A percentile compares a stretch with the other conserved stretches of the same genome.
Evolutionary conservation across 53 echinoderm and acorn worm species (phyloP).

Genomic region (Stichopus horrens): DNA sequence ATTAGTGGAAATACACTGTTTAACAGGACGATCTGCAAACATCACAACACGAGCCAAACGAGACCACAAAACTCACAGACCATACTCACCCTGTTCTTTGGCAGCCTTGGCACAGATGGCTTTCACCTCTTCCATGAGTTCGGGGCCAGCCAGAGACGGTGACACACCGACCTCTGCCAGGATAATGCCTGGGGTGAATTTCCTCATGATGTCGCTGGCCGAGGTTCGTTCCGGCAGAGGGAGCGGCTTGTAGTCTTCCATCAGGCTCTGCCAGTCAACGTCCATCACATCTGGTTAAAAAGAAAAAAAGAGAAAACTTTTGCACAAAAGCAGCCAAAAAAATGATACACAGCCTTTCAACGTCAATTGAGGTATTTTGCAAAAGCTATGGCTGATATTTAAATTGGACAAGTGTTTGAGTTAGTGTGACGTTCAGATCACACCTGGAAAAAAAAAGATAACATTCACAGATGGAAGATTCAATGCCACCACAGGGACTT

Average conservation of each 20-base stretch:
- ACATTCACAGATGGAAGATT: too few species aligned
- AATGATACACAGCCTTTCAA: too few species aligned
- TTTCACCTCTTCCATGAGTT: constrained; percentile 77
- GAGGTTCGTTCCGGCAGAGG: constrained; percentile 46
- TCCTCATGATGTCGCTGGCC: constrained; percentile 64
- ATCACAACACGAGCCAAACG: too few species aligned
- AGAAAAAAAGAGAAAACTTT: not conserved
- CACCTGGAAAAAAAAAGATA: too few species aligned
- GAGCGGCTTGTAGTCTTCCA: constrained; percentile 58
- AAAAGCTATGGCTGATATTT: too few species aligned
- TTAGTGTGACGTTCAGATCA: too few species aligned
- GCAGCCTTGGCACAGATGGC: constrained; percentile 67
- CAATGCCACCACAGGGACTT: too few species aligned
- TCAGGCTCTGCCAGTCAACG: constrained; percentile 79
- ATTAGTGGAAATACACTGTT: too few species aligned
- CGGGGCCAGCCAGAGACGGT: constrained; percentile 79
- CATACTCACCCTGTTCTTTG: constrained; percentile 65
- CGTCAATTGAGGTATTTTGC: too few species aligned
- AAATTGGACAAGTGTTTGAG: too few species aligned
- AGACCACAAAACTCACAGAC: too few species aligned
- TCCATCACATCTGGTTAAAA: constrained; percentile 61
- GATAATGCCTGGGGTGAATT: constrained; percentile 83
- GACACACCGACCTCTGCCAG: constrained; percentile 82
- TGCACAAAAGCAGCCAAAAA: not conserved
- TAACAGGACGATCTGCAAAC: too few species aligned